phyloP scores from a whole-genome alignment of 2,888 invertebrate genomes.

The Barypeithes pellucidus region DNA sequence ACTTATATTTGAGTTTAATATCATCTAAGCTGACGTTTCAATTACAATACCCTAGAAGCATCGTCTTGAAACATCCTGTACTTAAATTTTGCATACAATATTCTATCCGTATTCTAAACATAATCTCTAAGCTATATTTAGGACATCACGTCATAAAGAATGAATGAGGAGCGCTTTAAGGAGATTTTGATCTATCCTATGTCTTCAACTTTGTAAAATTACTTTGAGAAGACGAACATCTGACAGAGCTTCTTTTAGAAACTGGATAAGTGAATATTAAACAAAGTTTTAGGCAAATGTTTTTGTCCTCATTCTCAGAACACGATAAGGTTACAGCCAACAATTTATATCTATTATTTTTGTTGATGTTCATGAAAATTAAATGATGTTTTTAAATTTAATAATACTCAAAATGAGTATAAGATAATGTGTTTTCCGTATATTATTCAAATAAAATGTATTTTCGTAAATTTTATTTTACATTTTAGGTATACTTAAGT shows the following conservation, averaged over 20 bases:
- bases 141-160: neutral
- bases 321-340: neutral
- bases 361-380: too few relatives aligned
- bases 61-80: neutral
- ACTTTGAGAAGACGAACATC: conserved; percentile 23
- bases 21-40: too few relatives aligned
- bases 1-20: too few relatives aligned
- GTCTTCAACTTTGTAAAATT: conserved; percentile 28
- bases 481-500: too few relatives aligned
- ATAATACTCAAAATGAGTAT: too few relatives aligned
- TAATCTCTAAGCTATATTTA: neutral
- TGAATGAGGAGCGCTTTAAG: neutral
- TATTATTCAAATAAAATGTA: too few relatives aligned
- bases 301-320: neutral
- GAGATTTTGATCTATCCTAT: conserved; percentile 6
- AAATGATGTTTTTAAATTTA: too few relatives aligned
- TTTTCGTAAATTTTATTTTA: too few relatives aligned
- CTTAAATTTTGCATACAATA: neutral
- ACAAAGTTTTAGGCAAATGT: conserved; percentile 1
- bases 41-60: too few relatives aligned
- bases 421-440: too few relatives aligned
- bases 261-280: conserved; percentile 17
- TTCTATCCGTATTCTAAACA: neutral
- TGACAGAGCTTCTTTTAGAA: conserved; percentile 34
- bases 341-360: too few relatives aligned